Conservation (phyloP, 2,113 vertebrate species). For the Meles meles region DNA sequence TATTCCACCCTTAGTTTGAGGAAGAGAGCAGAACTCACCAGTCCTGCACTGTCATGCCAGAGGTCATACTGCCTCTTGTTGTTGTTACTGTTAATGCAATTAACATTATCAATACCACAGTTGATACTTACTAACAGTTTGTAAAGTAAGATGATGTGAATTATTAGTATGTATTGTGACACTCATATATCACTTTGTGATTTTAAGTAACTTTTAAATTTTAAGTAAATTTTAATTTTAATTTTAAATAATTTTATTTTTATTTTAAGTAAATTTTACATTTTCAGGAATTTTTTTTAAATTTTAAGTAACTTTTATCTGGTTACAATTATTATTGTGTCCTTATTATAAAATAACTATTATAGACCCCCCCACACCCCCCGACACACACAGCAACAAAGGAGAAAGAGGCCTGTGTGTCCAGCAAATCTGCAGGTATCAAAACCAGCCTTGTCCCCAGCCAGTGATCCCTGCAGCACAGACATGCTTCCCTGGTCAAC, state of each 20-base stretch:
- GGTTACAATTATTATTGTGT: neutral
- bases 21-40: neutral
- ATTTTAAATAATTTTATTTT: too few relatives aligned
- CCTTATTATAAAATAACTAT: neutral
- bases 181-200: neutral
- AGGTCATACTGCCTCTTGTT: neutral
- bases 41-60: accelerated
- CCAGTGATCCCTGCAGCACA: too few relatives aligned
- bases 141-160: neutral
- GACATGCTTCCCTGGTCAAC: accelerated
- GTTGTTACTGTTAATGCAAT: too few relatives aligned
- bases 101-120: too few relatives aligned
- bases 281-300: too few relatives aligned
- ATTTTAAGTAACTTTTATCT: neutral
- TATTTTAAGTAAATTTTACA: too few relatives aligned
- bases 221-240: too few relatives aligned
- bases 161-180: neutral
- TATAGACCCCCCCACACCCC: neutral
- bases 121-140: neutral
- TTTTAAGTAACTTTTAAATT: neutral
- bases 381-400: neutral
- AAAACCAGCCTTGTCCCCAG: neutral
- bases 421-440: too few relatives aligned
- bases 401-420: neutral
- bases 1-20: neutral